phyloP scores from a whole-genome alignment of 92 coral and sea anemone genomes.

The Galaxea fascicularis region DNA sequence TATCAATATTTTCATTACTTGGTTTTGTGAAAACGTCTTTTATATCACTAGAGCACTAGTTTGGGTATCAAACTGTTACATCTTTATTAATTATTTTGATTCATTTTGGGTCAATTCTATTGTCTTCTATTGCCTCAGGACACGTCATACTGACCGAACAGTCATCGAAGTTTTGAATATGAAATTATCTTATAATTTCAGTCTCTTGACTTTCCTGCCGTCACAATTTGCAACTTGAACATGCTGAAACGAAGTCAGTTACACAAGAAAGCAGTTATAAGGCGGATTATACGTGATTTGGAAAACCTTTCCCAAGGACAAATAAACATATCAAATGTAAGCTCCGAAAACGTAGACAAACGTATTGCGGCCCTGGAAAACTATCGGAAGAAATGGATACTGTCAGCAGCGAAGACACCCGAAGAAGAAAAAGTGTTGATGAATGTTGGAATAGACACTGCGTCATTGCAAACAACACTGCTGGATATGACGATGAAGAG shows the following conservation, averaged over 20 bases:
- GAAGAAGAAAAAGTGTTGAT: slow-evolving; percentile 36
- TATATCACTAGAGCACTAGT: too few relatives aligned
- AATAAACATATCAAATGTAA: not conserved
- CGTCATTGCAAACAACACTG: slow-evolving; percentile 16
- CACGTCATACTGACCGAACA: too few relatives aligned
- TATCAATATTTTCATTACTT: not conserved
- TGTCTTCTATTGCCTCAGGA: too few relatives aligned
- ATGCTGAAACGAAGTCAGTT: slow-evolving; percentile 51
- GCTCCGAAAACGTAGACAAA: not conserved
- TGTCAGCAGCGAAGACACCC: slow-evolving; percentile 32
- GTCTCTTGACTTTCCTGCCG: slow-evolving; percentile 70
- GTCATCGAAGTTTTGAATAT: not conserved
- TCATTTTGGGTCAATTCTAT: too few relatives aligned
- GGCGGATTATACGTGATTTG: not conserved
- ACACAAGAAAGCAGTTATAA: not conserved
- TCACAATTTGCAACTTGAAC: slow-evolving; percentile 78
- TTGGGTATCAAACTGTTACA: too few relatives aligned
- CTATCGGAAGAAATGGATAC: not conserved
- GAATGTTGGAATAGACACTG: slow-evolving; percentile 46
- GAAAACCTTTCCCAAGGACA: not conserved
- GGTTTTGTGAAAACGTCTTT: too few relatives aligned
- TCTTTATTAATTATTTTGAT: too few relatives aligned
- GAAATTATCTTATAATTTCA: slow-evolving; percentile 4
- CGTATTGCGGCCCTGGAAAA: not conserved
- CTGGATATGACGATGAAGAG: slow-evolving; percentile 34